Conservation (phyloP, 2,888 invertebrate species). For the Orchesellides sinensis region DNA sequence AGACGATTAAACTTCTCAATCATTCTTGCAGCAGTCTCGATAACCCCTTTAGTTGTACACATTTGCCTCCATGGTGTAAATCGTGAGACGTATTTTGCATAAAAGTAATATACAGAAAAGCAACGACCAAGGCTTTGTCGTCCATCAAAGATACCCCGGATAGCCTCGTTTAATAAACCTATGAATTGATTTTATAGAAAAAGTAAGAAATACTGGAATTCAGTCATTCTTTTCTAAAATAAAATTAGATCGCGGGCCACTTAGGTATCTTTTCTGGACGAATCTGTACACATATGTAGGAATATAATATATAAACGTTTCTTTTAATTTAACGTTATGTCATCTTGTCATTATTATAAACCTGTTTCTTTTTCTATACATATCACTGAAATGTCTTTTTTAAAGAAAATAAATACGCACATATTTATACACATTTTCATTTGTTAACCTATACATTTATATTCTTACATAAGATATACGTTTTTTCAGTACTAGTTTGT, state of each 20-base stretch:
- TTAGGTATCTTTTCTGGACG: too few relatives aligned
- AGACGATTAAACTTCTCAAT: conserved; percentile 63
- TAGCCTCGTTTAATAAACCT: conserved; percentile 53
- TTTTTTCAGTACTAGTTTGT: too few relatives aligned
- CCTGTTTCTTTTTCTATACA: too few relatives aligned
- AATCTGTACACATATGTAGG: neutral
- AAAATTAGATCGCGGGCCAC: too few relatives aligned
- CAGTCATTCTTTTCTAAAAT: neutral
- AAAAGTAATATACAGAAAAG: conserved; percentile 71
- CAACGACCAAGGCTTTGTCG: conserved; percentile 57
- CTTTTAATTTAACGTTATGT: too few relatives aligned
- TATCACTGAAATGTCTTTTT: too few relatives aligned
- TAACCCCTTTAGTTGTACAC: conserved; percentile 24
- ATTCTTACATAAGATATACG: too few relatives aligned
- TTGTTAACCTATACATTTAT: too few relatives aligned
- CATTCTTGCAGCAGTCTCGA: conserved; percentile 61
- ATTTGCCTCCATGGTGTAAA: conserved; percentile 48
- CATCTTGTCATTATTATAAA: too few relatives aligned
- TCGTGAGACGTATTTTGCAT: conserved; percentile 63
- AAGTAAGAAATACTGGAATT: neutral
- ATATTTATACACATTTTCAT: too few relatives aligned
- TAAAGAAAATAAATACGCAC: too few relatives aligned
- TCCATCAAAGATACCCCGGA: conserved; percentile 73
- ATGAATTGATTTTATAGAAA: neutral
- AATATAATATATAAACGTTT: neutral